Conservation (phyloP, 2,113 vertebrate genomes). For the Pogona vitticeps region DNA sequence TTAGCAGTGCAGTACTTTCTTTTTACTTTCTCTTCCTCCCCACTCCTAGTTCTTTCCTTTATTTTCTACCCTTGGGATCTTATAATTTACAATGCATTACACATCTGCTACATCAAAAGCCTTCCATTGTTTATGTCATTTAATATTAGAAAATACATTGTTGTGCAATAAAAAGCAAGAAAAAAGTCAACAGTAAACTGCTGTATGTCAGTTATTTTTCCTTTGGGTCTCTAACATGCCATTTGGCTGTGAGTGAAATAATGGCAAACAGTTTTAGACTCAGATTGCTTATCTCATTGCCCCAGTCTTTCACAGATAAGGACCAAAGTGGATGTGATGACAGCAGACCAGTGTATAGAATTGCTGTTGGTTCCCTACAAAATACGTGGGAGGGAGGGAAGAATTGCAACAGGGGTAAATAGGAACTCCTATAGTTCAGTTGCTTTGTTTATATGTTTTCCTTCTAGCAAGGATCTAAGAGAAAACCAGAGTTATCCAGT, state of each 20-base stretch:
- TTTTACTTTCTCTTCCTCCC: not conserved
- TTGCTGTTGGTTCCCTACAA: not conserved
- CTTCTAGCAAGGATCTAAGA: not conserved
- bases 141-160: slow-evolving; percentile 70
- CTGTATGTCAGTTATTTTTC: slow-evolving; percentile 67
- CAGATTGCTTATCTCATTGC: slow-evolving; percentile 52
- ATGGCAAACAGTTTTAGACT: slow-evolving; percentile 49
- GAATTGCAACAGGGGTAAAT: not conserved
- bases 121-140: slow-evolving; percentile 68
- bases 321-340: not conserved
- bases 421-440: not conserved
- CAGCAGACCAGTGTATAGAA: not conserved
- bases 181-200: slow-evolving; percentile 57
- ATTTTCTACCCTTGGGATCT: slow-evolving; percentile 38
- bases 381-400: not conserved
- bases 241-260: slow-evolving; percentile 68
- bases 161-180: slow-evolving; percentile 62
- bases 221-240: slow-evolving; percentile 53
- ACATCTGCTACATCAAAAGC: slow-evolving; percentile 48
- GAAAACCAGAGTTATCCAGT: not conserved
- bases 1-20: slow-evolving; percentile 29
- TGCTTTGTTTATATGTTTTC: not conserved
- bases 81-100: slow-evolving; percentile 62
- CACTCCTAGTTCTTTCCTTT: not conserved
- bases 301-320: not conserved